These are phyloP conservation scores for Tetragonisca angustula DNA, from an alignment of 2,888 invertebrate genomes.

Conservation along the genomic window DNA sequence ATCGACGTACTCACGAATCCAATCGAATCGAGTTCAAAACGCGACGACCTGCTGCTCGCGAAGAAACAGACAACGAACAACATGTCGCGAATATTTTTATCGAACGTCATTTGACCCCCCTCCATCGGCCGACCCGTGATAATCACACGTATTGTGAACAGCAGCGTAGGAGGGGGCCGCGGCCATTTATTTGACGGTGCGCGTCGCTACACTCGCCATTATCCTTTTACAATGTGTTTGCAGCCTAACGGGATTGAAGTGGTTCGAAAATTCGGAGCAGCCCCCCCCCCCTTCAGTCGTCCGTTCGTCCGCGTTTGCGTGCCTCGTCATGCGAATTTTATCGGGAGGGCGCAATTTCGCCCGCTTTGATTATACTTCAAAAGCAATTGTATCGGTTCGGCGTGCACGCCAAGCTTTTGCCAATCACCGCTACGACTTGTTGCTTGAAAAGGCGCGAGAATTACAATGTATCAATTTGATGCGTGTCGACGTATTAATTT, in stretches of 20 bases:
- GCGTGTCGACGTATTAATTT: conserved; percentile 55
- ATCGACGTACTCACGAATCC: no score
- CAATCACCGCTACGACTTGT: conserved; percentile 57
- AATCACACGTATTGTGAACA: conserved; percentile 52
- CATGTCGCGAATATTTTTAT: conserved; percentile 27
- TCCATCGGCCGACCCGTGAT: conserved; percentile 3
- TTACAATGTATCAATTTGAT: conserved; percentile 58
- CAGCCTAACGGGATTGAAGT: conserved; percentile 64
- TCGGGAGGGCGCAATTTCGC: conserved; percentile 56
- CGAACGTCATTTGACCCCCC: conserved; percentile 15
- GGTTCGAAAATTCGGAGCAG: conserved; percentile 60
- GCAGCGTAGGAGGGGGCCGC: conserved; percentile 2
- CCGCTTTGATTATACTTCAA: conserved; percentile 66
- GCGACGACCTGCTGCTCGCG: no score
- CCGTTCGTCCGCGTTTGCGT: conserved; percentile 36
- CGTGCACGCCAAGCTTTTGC: conserved; percentile 56
- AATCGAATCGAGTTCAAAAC: not conserved
- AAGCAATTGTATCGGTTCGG: conserved; percentile 62
- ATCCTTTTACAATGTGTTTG: conserved; percentile 61
- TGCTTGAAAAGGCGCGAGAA: conserved; percentile 58
- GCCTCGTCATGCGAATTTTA: conserved; percentile 64
- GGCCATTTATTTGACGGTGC: conserved; percentile 50
- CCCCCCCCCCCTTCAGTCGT: not conserved
- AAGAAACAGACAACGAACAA: not conserved
- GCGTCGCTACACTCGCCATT: conserved; percentile 57